These are phyloP conservation scores for Pedicia rivosa DNA, from an alignment of 2,888 invertebrate genomes.

Conservation along the genomic window DNA sequence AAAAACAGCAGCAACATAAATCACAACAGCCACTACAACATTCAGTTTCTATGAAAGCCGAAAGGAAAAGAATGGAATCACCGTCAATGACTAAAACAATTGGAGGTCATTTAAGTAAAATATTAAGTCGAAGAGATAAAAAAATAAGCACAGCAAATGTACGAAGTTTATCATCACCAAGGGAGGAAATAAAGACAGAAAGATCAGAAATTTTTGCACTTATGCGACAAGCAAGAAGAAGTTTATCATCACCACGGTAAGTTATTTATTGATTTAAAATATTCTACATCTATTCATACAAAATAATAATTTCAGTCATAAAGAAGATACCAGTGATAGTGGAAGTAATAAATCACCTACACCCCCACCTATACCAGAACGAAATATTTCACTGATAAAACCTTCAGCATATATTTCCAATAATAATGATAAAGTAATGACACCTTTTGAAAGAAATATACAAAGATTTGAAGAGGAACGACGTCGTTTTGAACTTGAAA, in stretches of 20 bases:
- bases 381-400: conserved; percentile 5
- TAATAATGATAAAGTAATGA: conserved; percentile 15
- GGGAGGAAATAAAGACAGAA: conserved; percentile 16
- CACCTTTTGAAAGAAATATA: conserved; percentile 25
- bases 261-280: not conserved
- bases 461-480: conserved; percentile 28
- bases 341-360: conserved; percentile 16
- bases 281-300: not conserved
- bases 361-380: not conserved
- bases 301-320: conserved; percentile 14
- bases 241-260: conserved; percentile 25
- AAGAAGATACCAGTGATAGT: conserved; percentile 26
- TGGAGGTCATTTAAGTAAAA: conserved; percentile 28
- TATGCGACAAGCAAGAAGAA: conserved; percentile 21
- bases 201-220: conserved; percentile 10
- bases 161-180: conserved; percentile 27
- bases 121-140: conserved; percentile 25
- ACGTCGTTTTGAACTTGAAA: conserved; percentile 30
- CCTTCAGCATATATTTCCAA: conserved; percentile 1
- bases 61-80: too few relatives aligned
- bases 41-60: too few relatives aligned
- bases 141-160: conserved; percentile 27
- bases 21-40: too few relatives aligned
- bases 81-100: too few relatives aligned
- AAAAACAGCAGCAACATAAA: too few relatives aligned